Percentiles rank a stretch among this genome's conserved stretches.
phyloP scores from a whole-genome alignment of 2,888 invertebrate species.

The Smittia sp. region DNA sequence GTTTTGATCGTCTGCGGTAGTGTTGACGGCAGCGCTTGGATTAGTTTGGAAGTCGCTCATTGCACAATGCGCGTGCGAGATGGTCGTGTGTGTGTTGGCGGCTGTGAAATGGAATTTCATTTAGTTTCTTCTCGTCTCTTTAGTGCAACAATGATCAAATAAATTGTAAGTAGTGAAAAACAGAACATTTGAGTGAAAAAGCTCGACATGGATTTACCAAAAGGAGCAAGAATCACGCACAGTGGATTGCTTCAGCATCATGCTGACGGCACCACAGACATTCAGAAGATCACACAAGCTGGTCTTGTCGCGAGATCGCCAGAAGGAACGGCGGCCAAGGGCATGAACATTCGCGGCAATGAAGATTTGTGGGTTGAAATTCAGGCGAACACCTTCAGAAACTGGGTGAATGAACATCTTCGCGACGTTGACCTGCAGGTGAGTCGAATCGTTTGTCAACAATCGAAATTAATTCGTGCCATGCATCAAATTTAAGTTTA shows the following conservation, averaged over 20 bases:
- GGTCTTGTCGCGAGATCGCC: conserved; percentile 87
- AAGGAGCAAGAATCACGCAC: conserved; percentile 60
- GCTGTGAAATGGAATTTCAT: neutral
- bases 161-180: neutral
- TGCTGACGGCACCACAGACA: conserved; percentile 60
- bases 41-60: too few relatives aligned
- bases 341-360: conserved; percentile 91
- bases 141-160: neutral
- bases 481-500: neutral
- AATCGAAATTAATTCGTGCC: neutral
- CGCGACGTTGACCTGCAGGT: conserved; percentile 68
- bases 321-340: conserved; percentile 91
- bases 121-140: neutral
- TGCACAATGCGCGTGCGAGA: too few relatives aligned
- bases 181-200: neutral
- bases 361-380: conserved; percentile 96
- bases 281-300: conserved; percentile 64
- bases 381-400: conserved; percentile 92
- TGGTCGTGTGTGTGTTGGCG: too few relatives aligned
- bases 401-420: conserved; percentile 95
- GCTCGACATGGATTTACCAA: conserved; percentile 44
- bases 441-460: conserved; percentile 47
- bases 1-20: too few relatives aligned
- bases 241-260: conserved; percentile 60
- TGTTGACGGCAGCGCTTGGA: too few relatives aligned